Evolutionary conservation across 2,113 vertebrate species (phyloP), one percentile per base, ranked within the genome.

Genomic region (Egretta garzetta): DNA sequence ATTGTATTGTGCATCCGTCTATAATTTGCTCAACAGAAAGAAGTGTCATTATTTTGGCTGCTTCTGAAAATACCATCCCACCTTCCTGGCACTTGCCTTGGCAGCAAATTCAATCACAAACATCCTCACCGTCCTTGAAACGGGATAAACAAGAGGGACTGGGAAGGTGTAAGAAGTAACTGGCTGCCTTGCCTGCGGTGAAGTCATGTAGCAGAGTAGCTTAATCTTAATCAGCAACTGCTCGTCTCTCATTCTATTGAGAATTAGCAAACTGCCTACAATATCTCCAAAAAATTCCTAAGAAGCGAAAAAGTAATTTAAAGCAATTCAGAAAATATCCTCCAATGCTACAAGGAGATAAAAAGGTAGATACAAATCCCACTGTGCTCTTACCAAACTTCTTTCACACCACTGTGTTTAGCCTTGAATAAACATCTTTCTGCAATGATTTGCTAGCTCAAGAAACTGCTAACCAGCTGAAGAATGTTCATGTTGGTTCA

Each of bases 401-500:
- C 13, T 62, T 32, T 52, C 80, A 20, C 18, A 17, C 16, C 33
- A 18, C 3, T 30, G 43, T 60, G 58, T 52, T 66, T 2, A 52
- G 71, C 63, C 45, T 47, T 17, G 23, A 64, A 3, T 22, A 80
- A 86, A 8, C 20, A 24, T 9, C 17, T 35, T 60, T 17, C 52
- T 37, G 39, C 47, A 59, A 88, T 33, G 37, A 26, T 37, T 4
- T 62, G 33, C 6, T 5, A 13, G 43, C 59, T 81, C 64, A 60
- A 52, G 72, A 28, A 64, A 6, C 27, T 27, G 32, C 21, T 10
- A 33, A 32, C 7, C 75, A 76, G 49, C 41, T 43, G 27, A n/a
- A n/a, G 30, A 72, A 3, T 4, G 15, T 6, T 9, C 0, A 0
- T 3, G 13, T 0, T 49, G 81, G 64, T 12, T 77, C 64, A 19